Conservation (phyloP, 2,113 vertebrate species). For the Dicrurus megarhynchus region DNA sequence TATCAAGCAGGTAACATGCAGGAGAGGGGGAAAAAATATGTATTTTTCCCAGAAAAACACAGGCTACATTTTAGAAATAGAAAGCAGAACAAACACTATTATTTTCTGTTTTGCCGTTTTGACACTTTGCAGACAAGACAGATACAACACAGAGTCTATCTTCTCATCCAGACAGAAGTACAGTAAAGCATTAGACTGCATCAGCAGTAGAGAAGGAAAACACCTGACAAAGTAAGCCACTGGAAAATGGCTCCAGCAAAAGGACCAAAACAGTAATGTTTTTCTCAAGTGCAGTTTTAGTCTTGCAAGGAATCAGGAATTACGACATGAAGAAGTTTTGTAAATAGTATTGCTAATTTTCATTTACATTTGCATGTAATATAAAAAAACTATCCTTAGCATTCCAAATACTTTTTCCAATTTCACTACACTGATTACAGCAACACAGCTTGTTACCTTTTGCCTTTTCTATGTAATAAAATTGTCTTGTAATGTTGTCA, state of each 20-base stretch:
- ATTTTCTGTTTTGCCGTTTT: background rate
- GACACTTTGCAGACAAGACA: background rate
- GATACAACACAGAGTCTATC: background rate
- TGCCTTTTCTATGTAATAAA: background rate
- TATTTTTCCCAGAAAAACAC: background rate
- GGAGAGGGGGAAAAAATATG: rapidly evolving
- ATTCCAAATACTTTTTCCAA: background rate
- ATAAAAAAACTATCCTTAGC: background rate
- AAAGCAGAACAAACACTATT: background rate
- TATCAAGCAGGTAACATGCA: background rate
- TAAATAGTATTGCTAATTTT: background rate
- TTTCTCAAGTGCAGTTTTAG: background rate
- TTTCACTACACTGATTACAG: background rate
- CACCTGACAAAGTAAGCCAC: background rate
- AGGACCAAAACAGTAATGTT: background rate
- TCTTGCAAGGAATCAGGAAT: background rate
- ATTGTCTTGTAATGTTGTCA: background rate
- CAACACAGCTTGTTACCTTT: background rate
- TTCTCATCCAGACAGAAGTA: background rate
- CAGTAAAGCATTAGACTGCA: background rate
- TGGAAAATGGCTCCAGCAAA: background rate
- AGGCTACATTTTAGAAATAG: background rate
- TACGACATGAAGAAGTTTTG: background rate
- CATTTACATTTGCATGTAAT: background rate
- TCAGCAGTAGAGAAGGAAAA: background rate